Conservation (phyloP, 30 jellyfish, hydroid and myxozoan species). For the Morbakka virulenta region DNA sequence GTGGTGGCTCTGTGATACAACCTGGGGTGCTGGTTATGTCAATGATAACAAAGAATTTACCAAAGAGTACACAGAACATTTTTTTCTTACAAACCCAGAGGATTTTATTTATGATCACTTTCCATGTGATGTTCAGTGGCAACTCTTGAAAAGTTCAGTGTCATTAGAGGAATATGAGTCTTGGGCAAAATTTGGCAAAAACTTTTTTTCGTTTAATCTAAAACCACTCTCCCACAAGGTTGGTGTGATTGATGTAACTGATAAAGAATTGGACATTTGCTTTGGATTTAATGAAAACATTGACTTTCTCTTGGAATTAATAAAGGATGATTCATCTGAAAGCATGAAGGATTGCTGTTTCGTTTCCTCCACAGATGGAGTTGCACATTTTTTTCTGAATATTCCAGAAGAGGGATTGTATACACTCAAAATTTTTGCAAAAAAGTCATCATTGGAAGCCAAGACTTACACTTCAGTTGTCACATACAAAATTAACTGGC, state of each 20-base stretch:
- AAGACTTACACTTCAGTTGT: slow-evolving; percentile 40
- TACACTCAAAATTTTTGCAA: slow-evolving; percentile 46
- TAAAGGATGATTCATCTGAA: not conserved
- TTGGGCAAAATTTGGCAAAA: slow-evolving; percentile 58
- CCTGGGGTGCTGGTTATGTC: slow-evolving; percentile 89
- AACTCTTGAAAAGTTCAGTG: slow-evolving; percentile 18
- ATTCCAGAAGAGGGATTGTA: slow-evolving; percentile 54
- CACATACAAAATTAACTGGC: slow-evolving; percentile 3
- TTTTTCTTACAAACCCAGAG: slow-evolving; percentile 76
- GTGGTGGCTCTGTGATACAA: slow-evolving; percentile 86
- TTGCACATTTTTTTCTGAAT: slow-evolving; percentile 28
- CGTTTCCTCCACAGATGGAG: slow-evolving; percentile 11
- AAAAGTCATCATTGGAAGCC: slow-evolving; percentile 11
- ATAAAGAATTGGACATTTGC: slow-evolving; percentile 34
- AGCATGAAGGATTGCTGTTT: slow-evolving; percentile 29
- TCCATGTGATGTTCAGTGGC: slow-evolving; percentile 75
- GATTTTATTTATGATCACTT: slow-evolving; percentile 68
- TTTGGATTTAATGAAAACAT: slow-evolving; percentile 11
- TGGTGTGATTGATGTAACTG: slow-evolving; percentile 29
- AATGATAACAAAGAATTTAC: slow-evolving; percentile 52
- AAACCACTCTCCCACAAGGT: slow-evolving; percentile 29
- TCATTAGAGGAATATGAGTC: slow-evolving; percentile 40
- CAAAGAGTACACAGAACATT: slow-evolving; percentile 73
- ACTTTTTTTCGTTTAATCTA: slow-evolving; percentile 37
- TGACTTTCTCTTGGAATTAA: not conserved